A percentile compares a stretch with the other conserved stretches of the same genome.
Evolutionary conservation across 2,113 vertebrate species (phyloP).

Genomic region (Carlito syrichta): DNA sequence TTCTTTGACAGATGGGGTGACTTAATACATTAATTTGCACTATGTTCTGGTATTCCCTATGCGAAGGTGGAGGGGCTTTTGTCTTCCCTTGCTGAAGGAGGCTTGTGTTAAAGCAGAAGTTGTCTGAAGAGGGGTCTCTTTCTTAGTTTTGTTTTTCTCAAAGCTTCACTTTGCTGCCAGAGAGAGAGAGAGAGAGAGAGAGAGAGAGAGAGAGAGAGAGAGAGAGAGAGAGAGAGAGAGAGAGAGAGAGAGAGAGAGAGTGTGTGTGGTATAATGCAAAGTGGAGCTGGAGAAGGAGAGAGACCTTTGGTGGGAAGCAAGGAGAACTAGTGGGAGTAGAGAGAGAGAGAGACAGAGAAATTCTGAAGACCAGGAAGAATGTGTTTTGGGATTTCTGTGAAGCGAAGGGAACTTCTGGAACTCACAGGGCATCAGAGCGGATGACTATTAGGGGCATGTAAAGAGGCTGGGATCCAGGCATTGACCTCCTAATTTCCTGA

Average conservation of each 20-base stretch:
- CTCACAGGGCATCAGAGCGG: background rate
- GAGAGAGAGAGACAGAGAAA: background rate
- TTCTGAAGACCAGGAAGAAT: background rate
- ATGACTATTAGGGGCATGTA: background rate
- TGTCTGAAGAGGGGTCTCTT: background rate
- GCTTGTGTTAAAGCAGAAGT: background rate
- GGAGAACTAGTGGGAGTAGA: background rate
- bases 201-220: no score
- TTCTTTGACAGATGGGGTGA: constrained; percentile 36
- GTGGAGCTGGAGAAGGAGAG: background rate
- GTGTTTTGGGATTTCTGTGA: background rate
- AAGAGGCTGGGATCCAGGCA: background rate
- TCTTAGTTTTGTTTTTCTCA: background rate
- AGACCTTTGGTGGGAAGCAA: background rate
- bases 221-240: no score
- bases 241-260: no score
- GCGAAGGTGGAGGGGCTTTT: background rate
- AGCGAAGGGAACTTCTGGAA: background rate
- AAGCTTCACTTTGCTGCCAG: background rate
- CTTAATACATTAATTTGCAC: background rate
- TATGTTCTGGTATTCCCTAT: background rate
- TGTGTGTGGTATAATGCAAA: no score
- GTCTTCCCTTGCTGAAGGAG: background rate
- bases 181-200: no score
- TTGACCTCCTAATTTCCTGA: background rate